A percentile compares a stretch with the other conserved stretches of the same genome.
Evolutionary conservation across 2,797 vertebrate genomes (phyloP).

Genomic region (Luscinia luscinia): DNA sequence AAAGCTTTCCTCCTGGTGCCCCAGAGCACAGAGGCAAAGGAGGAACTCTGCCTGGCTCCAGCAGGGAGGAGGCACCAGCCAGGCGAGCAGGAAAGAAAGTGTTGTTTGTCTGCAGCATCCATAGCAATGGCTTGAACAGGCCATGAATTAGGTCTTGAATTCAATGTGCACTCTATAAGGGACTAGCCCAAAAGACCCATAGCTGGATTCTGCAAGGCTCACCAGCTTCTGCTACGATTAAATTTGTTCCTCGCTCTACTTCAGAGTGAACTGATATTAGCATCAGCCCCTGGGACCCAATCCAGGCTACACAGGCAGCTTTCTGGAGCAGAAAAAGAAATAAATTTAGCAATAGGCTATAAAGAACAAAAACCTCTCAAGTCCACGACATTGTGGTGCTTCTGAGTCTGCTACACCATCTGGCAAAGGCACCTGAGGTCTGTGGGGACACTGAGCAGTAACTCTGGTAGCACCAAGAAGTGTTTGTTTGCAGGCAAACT

Average conservation of each 20-base stretch:
- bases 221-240: not conserved
- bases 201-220: not conserved
- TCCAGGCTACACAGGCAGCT: not conserved
- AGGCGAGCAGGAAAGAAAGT: not conserved
- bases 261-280: not conserved
- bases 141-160: conserved; percentile 14
- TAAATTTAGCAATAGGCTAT: not conserved
- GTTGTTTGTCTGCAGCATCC: conserved; percentile 31
- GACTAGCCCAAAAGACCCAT: not conserved
- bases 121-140: conserved; percentile 10
- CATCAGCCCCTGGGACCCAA: not conserved
- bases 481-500: not conserved
- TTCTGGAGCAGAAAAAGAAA: not conserved
- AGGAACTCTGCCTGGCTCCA: not conserved
- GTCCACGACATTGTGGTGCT: not conserved
- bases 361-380: not conserved
- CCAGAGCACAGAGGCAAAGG: not conserved
- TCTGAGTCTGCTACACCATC: not conserved
- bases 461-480: not conserved
- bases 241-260: not conserved
- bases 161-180: conserved; percentile 7
- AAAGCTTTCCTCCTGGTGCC: not conserved
- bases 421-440: not conserved
- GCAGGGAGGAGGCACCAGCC: not conserved
- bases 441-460: not conserved